phyloP scores from a whole-genome alignment of 2,113 vertebrate species.

The Vireo altiloquus region DNA sequence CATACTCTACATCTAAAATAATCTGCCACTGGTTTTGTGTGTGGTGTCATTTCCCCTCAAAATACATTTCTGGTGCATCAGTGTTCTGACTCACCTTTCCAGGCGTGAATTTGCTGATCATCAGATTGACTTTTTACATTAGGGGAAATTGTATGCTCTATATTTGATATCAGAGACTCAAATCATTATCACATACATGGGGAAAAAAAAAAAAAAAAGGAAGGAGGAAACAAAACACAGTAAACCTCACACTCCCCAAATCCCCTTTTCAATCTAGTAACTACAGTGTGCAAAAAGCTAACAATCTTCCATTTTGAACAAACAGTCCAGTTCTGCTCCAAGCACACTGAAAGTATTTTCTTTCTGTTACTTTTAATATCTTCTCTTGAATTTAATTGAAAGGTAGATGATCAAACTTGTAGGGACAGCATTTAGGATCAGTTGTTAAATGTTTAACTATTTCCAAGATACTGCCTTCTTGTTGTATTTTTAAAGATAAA shows the following conservation, averaged over 20 bases:
- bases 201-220: accelerated
- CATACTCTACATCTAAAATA: background rate
- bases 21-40: background rate
- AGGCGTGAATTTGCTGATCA: background rate
- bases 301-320: background rate
- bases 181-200: too few species aligned
- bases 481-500: background rate
- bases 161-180: background rate
- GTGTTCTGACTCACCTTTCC: background rate
- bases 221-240: background rate
- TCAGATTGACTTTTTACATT: background rate
- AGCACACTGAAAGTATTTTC: background rate
- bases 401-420: background rate
- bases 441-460: background rate
- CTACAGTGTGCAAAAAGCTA: background rate
- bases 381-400: background rate
- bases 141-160: background rate
- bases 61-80: background rate
- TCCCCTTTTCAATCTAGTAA: accelerated
- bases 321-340: background rate
- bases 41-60: background rate
- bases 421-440: background rate
- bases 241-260: background rate
- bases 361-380: background rate
- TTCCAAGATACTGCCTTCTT: background rate